phyloP scores from a whole-genome alignment of 2,888 invertebrate genomes.

The Ditula angustiorana region DNA sequence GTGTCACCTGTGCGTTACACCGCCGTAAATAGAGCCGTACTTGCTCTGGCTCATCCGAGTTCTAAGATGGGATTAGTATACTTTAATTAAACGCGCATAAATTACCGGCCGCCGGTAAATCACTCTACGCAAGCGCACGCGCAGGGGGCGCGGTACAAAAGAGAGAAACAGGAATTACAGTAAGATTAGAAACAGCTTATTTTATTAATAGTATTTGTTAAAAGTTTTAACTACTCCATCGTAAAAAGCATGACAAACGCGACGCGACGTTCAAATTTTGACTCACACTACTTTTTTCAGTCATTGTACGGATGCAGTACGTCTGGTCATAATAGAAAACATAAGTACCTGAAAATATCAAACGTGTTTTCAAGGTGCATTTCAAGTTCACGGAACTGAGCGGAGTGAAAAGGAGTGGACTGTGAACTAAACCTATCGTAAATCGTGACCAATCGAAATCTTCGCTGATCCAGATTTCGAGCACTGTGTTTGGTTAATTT shows the following conservation, averaged over 20 bases:
- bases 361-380: too few species aligned
- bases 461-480: too few species aligned
- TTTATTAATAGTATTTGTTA: neutral
- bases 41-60: neutral
- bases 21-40: neutral
- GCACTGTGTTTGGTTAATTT: too few species aligned
- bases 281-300: neutral
- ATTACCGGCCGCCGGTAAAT: slow-evolving; percentile 70
- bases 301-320: too few species aligned
- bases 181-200: slow-evolving; percentile 32
- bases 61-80: slow-evolving; percentile 42
- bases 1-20: neutral
- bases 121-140: slow-evolving; percentile 62
- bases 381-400: too few species aligned
- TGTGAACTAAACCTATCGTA: too few species aligned
- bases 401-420: too few species aligned
- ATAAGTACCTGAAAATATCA: too few species aligned
- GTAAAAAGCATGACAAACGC: too few species aligned
- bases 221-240: neutral
- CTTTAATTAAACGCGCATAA: slow-evolving; percentile 81
- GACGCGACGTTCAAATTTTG: neutral
- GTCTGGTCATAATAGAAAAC: too few species aligned
- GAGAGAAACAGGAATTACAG: slow-evolving; percentile 25
- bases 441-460: too few species aligned
- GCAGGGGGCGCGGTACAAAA: slow-evolving; percentile 44